phyloP scores from a whole-genome alignment of 2,113 vertebrate genomes.

The Varanus salvator region DNA sequence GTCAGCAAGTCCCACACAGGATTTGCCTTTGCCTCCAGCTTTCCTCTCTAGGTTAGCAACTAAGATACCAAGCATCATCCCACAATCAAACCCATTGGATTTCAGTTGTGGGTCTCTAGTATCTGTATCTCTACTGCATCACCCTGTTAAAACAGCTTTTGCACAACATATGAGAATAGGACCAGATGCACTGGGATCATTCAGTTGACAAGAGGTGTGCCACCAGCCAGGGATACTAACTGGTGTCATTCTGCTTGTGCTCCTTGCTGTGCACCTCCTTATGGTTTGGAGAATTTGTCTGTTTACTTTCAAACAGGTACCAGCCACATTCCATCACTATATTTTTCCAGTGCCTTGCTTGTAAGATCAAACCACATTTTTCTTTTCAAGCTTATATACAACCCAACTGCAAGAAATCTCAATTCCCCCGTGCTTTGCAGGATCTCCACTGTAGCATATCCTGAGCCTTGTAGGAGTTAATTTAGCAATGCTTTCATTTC shows the following conservation, averaged over 20 bases:
- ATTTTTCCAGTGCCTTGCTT: slow-evolving; percentile 4
- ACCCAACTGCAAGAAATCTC: slow-evolving; percentile 20
- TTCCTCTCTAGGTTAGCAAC: neutral
- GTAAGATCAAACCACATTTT: slow-evolving; percentile 25
- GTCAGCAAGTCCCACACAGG: neutral
- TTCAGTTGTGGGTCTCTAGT: neutral
- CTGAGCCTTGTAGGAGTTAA: neutral
- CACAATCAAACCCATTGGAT: neutral
- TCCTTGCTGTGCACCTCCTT: slow-evolving; percentile 1
- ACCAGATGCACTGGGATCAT: neutral
- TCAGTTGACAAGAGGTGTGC: neutral
- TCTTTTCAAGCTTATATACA: slow-evolving; percentile 15
- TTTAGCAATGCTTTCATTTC: slow-evolving; percentile 16
- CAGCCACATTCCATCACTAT: neutral
- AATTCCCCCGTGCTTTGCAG: neutral
- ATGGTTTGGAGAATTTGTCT: neutral
- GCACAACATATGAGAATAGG: neutral
- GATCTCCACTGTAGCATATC: neutral
- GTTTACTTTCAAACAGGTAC: neutral
- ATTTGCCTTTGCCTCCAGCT: neutral
- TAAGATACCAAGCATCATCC: neutral
- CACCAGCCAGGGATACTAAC: neutral
- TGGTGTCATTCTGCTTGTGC: neutral
- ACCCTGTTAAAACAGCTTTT: neutral
- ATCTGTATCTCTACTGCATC: neutral